These are phyloP conservation scores for Coilia nasus DNA, from an alignment of 2,797 vertebrate genomes.

Conservation along the genomic window DNA sequence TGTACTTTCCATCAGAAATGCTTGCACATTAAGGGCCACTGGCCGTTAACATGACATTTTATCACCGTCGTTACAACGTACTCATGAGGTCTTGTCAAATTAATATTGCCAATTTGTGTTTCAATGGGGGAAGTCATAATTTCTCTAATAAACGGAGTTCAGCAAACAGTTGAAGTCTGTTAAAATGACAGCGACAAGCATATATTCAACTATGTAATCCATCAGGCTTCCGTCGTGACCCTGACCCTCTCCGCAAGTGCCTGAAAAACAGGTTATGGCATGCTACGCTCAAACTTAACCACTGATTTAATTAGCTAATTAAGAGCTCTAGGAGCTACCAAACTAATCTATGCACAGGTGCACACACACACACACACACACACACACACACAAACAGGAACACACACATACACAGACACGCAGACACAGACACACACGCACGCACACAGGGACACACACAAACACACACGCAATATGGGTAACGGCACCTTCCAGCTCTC, in stretches of 20 bases:
- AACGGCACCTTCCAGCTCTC: neutral
- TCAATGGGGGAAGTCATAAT: neutral
- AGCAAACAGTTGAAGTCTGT: neutral
- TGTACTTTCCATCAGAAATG: neutral
- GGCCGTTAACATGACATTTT: neutral
- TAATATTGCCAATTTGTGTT: constrained; percentile 4
- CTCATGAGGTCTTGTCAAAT: neutral
- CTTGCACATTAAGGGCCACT: neutral
- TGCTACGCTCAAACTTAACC: neutral
- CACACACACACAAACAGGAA: neutral
- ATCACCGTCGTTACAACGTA: neutral
- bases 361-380: neutral
- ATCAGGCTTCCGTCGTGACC: neutral
- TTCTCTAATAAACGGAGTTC: neutral
- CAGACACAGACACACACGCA: too few species aligned
- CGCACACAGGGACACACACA: too few species aligned
- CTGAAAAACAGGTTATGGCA: neutral
- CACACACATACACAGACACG: too few species aligned
- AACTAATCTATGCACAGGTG: neutral
- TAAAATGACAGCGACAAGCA: neutral
- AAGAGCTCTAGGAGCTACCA: neutral
- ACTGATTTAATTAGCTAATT: constrained; percentile 24
- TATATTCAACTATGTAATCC: neutral
- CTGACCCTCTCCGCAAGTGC: neutral
- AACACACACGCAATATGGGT: neutral